phyloP scores from a whole-genome alignment of 1,140 invertebrate genomes.

The Leptinotarsa defecta region DNA sequence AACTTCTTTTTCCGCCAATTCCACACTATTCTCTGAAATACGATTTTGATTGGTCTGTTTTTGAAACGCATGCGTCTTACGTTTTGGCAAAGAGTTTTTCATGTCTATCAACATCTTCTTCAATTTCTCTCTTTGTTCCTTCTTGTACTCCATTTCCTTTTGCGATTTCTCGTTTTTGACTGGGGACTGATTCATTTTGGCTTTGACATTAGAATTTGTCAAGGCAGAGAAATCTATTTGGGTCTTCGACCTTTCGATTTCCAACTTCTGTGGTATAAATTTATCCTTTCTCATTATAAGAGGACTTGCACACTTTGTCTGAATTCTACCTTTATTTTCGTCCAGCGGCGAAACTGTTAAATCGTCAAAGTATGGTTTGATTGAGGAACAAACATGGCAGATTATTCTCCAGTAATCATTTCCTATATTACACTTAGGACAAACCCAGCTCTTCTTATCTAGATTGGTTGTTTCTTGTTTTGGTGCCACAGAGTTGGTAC shows the following conservation, averaged over 20 bases:
- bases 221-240: slow-evolving; percentile 52
- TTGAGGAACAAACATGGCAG: slow-evolving; percentile 61
- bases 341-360: slow-evolving; percentile 38
- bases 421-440: slow-evolving; percentile 61
- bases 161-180: slow-evolving; percentile 33
- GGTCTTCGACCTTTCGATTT: slow-evolving; percentile 50
- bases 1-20: slow-evolving; percentile 24
- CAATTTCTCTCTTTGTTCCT: slow-evolving; percentile 61
- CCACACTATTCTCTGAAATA: slow-evolving; percentile 38
- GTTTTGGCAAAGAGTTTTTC: slow-evolving; percentile 68
- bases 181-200: slow-evolving; percentile 34
- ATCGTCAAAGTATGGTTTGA: slow-evolving; percentile 55
- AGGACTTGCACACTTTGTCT: slow-evolving; percentile 34
- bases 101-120: slow-evolving; percentile 70
- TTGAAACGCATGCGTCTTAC: slow-evolving; percentile 44
- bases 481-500: slow-evolving; percentile 43
- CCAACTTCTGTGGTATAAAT: slow-evolving; percentile 25
- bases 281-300: slow-evolving; percentile 28
- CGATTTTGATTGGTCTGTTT: slow-evolving; percentile 48
- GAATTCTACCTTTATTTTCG: slow-evolving; percentile 29
- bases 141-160: slow-evolving; percentile 42
- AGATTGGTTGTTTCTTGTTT: slow-evolving; percentile 45
- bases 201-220: slow-evolving; percentile 36
- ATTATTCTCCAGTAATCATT: slow-evolving; percentile 63
- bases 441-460: slow-evolving; percentile 58